These are phyloP conservation scores for Aricia agestis DNA, from an alignment of 1,140 invertebrate species.

Conservation along the genomic window DNA sequence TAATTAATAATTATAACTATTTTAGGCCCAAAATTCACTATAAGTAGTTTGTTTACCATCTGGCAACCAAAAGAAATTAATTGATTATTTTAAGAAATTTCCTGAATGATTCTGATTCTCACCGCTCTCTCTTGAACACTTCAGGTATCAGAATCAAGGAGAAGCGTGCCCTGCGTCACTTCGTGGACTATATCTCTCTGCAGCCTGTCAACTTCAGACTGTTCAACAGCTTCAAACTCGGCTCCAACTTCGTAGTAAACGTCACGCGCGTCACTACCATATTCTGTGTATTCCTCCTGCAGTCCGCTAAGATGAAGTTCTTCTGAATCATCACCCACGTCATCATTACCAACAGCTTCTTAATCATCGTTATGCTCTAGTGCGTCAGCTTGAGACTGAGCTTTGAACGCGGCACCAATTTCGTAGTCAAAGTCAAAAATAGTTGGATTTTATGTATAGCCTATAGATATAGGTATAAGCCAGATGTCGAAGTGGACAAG, in stretches of 20 bases:
- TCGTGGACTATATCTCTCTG: background rate
- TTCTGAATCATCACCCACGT: background rate
- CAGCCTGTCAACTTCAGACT: background rate
- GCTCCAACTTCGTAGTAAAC: background rate
- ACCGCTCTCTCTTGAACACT: background rate
- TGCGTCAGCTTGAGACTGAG: background rate
- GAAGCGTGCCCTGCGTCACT: background rate
- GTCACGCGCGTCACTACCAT: background rate
- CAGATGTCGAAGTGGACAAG: too few species aligned
- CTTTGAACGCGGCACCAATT: background rate
- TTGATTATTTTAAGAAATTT: background rate
- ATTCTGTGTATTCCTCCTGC: slow-evolving; percentile 11
- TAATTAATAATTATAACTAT: too few species aligned
- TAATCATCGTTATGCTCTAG: too few species aligned
- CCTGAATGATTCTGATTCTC: background rate
- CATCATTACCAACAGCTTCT: too few species aligned
- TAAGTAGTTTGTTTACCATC: too few species aligned
- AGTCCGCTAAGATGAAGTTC: slow-evolving; percentile 13
- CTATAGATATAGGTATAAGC: too few species aligned
- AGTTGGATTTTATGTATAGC: too few species aligned
- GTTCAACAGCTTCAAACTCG: background rate
- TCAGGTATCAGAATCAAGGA: background rate
- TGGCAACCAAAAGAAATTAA: background rate
- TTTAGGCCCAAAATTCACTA: too few species aligned
- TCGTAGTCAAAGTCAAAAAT: background rate